phyloP scores from a whole-genome alignment of 2,113 vertebrate genomes.

The Neogobius melanostomus region DNA sequence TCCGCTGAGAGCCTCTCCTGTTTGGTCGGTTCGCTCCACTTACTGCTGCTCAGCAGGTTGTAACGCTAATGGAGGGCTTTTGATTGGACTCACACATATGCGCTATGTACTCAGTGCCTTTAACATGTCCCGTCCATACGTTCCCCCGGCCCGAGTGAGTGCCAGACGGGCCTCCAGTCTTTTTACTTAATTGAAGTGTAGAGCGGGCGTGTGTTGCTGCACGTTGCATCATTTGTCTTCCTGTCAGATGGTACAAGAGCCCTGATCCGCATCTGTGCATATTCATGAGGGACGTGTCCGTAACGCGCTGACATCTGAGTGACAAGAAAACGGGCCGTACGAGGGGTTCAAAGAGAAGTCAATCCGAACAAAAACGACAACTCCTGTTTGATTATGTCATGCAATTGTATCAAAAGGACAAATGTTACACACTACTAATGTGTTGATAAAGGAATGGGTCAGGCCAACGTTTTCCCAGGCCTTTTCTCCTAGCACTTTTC shows the following conservation, averaged over 20 bases:
- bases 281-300: conserved; percentile 41
- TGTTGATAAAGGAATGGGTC: background rate
- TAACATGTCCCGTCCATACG: background rate
- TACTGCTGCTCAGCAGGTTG: conserved; percentile 10
- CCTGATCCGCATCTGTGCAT: conserved; percentile 24
- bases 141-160: background rate
- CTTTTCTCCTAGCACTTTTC: too few relatives aligned
- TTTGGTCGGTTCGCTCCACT: background rate
- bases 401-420: too few relatives aligned
- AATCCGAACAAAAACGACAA: background rate
- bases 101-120: background rate
- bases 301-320: background rate
- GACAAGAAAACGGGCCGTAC: background rate
- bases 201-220: conserved; percentile 31
- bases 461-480: too few relatives aligned
- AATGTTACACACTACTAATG: too few relatives aligned
- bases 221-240: conserved; percentile 52
- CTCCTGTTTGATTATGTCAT: background rate
- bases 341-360: background rate
- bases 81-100: conserved; percentile 2
- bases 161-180: background rate
- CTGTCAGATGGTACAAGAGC: conserved; percentile 40
- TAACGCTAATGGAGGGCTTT: conserved; percentile 16
- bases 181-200: conserved; percentile 21
- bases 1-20: background rate